phyloP scores from a whole-genome alignment of 2,797 vertebrate species.

The Tauraco hartlaubi region DNA sequence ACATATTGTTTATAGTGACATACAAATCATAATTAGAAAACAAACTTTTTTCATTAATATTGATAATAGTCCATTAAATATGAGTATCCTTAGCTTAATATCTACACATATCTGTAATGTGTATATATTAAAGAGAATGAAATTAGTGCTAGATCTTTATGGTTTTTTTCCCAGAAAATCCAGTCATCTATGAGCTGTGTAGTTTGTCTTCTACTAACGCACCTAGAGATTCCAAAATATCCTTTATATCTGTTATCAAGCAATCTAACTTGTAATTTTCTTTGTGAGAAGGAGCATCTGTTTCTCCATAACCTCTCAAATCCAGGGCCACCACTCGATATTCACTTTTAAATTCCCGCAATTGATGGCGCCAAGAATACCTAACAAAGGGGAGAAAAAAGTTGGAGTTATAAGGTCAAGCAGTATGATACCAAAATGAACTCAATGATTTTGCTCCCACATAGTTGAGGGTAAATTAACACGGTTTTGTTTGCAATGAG shows the following conservation, averaged over 20 bases:
- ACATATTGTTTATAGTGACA: neutral
- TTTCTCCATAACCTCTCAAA: slow-evolving; percentile 97
- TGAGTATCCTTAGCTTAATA: neutral
- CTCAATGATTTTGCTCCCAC: neutral
- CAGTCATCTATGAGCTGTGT: neutral
- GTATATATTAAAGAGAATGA: neutral
- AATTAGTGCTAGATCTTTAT: neutral
- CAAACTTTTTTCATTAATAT: neutral
- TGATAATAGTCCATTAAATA: neutral
- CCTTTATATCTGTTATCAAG: slow-evolving; percentile 94
- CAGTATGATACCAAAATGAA: neutral
- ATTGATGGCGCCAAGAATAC: slow-evolving; percentile 98
- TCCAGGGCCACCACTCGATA: slow-evolving; percentile 97
- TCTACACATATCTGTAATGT: neutral
- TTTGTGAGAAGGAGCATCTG: slow-evolving; percentile 89
- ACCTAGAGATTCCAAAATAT: slow-evolving; percentile 97
- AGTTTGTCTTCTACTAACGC: slow-evolving; percentile 62
- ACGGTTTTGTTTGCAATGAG: neutral
- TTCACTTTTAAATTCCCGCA: slow-evolving; percentile 97
- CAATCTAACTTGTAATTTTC: slow-evolving; percentile 92
- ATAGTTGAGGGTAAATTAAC: neutral
- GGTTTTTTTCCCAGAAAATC: neutral
- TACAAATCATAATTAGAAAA: neutral
- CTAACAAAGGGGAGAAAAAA: slow-evolving; percentile 75
- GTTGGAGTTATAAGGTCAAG: slow-evolving; percentile 29